Evolutionary conservation across 1,140 invertebrate species (phyloP), one percentile per base, ranked within the genome.

Genomic region (Pomphorhynchus laevis): DNA sequence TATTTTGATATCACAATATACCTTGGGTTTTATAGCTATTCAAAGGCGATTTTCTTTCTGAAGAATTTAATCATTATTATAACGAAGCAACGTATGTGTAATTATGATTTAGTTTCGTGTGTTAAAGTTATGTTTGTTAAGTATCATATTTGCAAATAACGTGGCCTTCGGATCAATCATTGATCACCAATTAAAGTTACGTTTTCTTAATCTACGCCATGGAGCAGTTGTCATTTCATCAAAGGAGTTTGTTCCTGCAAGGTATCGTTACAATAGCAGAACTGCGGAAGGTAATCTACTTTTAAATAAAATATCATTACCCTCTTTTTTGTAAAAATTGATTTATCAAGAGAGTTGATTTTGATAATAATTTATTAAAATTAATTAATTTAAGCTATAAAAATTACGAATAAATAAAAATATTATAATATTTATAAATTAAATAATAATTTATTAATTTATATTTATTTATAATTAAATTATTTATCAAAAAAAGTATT

Each of bases 131-230:
- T 46, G 45, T 39, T 31, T 44, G 54, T 52, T 37, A 45, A 62
- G 58, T 25, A 72, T 91, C 49, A 76, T 91, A 33, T 93, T 93
- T 64, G 80, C 89, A 4, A 93, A 93, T 61, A 93, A 93, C 63
- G 91, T 84, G 64, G 80, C 82, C 27, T 91, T 93, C 56, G 82
- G 82, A 14, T 80, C 84, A 23, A 70, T 69, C 42, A 79, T 91
- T 12, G 82, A 93, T 62, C 80, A 93, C 60, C 54, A 79, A 62
- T 57, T 93, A 38, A 93, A 91, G 57, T 71, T 82, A 53, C 65
- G 74, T 48, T 91, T 91, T 62, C 74, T 76, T 14, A 80, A 91
- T 58, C 66, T 91, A 47, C 73, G 74, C 49, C 82, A 93, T 49
- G 58, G 57, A 44, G 77, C 82, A 12, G 67, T 74, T 49, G 84